Evolutionary conservation across 1,140 invertebrate species (phyloP).

Genomic region (Littorina saxatilis): DNA sequence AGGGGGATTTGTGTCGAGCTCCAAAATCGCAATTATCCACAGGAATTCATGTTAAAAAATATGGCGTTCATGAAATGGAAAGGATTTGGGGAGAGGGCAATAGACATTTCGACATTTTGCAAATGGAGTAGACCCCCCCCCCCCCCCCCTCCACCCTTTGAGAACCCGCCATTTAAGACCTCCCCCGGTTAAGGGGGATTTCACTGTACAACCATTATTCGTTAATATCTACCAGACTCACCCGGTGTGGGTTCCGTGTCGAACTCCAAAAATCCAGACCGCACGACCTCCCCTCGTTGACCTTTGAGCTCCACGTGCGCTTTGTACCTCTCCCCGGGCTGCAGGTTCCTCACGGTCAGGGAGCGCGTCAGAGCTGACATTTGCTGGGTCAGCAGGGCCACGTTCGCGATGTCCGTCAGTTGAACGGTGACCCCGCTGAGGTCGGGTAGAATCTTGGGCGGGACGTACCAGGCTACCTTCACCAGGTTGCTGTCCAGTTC

Average conservation of each 20-base stretch:
- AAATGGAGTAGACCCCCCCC: no score
- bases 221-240: not conserved
- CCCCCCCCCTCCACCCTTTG: no score
- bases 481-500: constrained; percentile 9
- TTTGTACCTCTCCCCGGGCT: constrained; percentile 28
- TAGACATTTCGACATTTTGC: no score
- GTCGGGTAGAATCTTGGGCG: constrained; percentile 11
- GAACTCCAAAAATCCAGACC: not conserved
- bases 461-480: constrained; percentile 23
- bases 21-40: no score
- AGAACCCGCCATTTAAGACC: no score
- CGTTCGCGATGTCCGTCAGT: constrained; percentile 29
- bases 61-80: no score
- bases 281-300: not conserved
- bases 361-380: constrained; percentile 31
- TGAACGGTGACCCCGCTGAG: not conserved
- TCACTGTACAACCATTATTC: no score
- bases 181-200: no score
- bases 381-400: constrained; percentile 30
- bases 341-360: constrained; percentile 29
- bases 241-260: not conserved
- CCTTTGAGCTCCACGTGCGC: constrained; percentile 19
- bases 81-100: no score
- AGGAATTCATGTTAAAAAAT: no score
- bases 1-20: no score